Conservation (phyloP, 2,113 vertebrate genomes). For the Pangasianodon gigas region DNA sequence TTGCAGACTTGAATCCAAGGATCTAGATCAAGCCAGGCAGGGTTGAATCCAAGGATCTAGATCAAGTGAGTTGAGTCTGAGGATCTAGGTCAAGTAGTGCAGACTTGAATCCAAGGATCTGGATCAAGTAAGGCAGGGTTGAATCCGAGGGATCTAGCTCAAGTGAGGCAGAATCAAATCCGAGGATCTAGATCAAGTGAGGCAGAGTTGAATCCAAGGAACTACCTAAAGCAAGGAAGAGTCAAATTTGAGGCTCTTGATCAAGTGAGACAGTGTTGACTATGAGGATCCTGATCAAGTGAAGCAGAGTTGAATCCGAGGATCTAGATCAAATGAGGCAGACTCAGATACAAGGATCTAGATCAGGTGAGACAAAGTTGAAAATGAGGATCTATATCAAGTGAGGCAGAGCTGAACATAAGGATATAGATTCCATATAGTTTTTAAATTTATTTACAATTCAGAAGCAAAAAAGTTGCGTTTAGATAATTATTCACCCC, state of each 20-base stretch:
- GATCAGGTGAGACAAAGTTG: neutral
- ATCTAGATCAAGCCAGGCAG: neutral
- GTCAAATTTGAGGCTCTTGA: neutral
- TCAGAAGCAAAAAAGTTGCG: neutral
- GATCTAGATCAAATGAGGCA: neutral
- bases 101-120: neutral
- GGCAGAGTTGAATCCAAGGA: neutral
- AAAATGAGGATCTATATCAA: neutral
- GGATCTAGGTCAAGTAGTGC: neutral
- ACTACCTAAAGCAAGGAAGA: neutral
- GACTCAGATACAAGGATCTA: neutral
- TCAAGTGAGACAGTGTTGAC: neutral
- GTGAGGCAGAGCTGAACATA: neutral
- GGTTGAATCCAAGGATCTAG: neutral
- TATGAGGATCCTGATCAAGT: neutral
- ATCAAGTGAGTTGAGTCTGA: neutral
- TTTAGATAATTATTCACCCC: neutral
- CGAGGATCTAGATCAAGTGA: neutral
- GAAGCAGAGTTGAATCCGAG: neutral
- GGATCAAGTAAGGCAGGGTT: neutral
- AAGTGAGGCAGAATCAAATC: neutral
- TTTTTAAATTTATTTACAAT: neutral
- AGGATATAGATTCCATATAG: neutral
- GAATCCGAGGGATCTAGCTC: neutral
- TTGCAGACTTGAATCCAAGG: neutral